Conservation (phyloP, 2,888 invertebrate genomes). For the Eulithis testata region DNA sequence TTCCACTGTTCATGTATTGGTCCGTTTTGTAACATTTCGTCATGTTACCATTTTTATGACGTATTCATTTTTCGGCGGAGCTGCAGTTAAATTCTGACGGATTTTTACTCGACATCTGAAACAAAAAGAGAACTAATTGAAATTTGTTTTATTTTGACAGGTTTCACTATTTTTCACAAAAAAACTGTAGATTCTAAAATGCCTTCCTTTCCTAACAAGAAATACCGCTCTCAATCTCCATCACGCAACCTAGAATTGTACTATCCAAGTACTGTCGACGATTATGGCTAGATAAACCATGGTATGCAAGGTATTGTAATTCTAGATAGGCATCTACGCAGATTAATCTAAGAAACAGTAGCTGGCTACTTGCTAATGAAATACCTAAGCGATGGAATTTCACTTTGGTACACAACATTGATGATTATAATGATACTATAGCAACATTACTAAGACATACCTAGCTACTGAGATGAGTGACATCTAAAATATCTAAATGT, state of each 20-base stretch:
- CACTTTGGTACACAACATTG: background rate
- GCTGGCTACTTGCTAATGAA: background rate
- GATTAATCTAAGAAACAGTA: background rate
- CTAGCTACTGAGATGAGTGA: too few species aligned
- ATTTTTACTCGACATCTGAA: constrained; percentile 62
- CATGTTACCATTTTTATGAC: constrained; percentile 70
- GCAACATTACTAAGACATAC: too few species aligned
- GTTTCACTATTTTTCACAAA: background rate
- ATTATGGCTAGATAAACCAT: too few species aligned
- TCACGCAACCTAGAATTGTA: too few species aligned
- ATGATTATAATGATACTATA: too few species aligned
- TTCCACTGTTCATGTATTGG: constrained; percentile 61
- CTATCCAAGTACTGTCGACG: too few species aligned
- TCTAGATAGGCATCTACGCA: background rate
- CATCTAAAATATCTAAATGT: too few species aligned
- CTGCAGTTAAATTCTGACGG: constrained; percentile 48
- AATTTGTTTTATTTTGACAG: constrained; percentile 20
- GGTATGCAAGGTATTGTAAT: too few species aligned
- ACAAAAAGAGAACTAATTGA: constrained; percentile 54
- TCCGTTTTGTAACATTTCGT: constrained; percentile 67
- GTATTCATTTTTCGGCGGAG: constrained; percentile 44
- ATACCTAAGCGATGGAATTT: background rate
- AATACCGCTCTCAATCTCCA: too few species aligned
- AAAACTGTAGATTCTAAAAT: too few species aligned
- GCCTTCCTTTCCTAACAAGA: too few species aligned